phyloP scores from a whole-genome alignment of 2,113 vertebrate genomes.

The Balaeniceps rex region DNA sequence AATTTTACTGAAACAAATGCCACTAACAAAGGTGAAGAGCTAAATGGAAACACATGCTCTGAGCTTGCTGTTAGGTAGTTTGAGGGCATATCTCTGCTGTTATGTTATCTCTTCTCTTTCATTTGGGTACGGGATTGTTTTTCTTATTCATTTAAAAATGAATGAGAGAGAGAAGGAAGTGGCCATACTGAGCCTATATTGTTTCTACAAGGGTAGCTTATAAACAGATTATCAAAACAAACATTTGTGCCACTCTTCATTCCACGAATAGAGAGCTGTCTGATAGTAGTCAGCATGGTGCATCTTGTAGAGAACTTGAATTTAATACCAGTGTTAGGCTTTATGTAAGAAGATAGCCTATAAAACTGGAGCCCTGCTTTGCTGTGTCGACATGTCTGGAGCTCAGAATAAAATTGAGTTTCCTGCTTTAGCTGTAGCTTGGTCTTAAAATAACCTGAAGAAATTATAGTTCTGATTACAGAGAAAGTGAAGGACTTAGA shows the following conservation, averaged over 20 bases:
- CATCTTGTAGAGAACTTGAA: slow-evolving; percentile 24
- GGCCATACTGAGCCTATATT: slow-evolving; percentile 5
- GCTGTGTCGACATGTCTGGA: slow-evolving; percentile 86
- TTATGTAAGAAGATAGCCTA: slow-evolving; percentile 82
- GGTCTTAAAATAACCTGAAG: slow-evolving; percentile 91
- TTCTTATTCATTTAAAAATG: slow-evolving; percentile 37
- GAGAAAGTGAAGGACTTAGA: slow-evolving; percentile 79
- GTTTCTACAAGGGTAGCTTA: slow-evolving; percentile 41
- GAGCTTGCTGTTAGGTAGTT: slow-evolving; percentile 58
- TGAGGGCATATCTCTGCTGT: slow-evolving; percentile 43
- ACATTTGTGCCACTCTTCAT: slow-evolving; percentile 46
- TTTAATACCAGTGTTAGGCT: slow-evolving; percentile 62
- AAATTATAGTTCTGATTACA: slow-evolving; percentile 87
- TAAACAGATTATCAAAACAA: slow-evolving; percentile 63
- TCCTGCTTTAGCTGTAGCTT: slow-evolving; percentile 92
- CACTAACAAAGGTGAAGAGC: slow-evolving; percentile 26
- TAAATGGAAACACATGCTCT: slow-evolving; percentile 56
- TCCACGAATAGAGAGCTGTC: slow-evolving; percentile 51
- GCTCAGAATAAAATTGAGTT: slow-evolving; percentile 93
- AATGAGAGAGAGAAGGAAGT: not conserved
- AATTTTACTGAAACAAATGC: slow-evolving; percentile 46
- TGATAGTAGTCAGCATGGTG: slow-evolving; percentile 44
- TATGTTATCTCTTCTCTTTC: slow-evolving; percentile 26
- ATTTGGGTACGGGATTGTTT: slow-evolving; percentile 41
- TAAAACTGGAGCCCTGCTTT: slow-evolving; percentile 78